Conservation (phyloP, 1,140 invertebrate species). For the Heliothis subflexa region DNA sequence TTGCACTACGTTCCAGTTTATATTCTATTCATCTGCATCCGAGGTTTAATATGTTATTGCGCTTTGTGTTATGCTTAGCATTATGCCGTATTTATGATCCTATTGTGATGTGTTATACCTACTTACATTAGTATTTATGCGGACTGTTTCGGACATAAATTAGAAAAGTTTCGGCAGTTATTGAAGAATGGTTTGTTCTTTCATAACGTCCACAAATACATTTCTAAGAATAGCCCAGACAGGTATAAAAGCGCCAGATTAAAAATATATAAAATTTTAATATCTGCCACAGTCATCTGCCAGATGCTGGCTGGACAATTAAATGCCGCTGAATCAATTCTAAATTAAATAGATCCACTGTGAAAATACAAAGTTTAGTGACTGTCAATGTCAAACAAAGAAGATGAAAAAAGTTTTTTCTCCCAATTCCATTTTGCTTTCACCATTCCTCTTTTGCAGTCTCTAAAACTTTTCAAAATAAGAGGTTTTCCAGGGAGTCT, state of each 20-base stretch:
- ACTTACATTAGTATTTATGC: not conserved
- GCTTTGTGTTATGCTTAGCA: conserved; percentile 24
- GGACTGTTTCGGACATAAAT: not conserved
- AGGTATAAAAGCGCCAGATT: conserved; percentile 49
- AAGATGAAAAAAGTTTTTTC: conserved; percentile 86
- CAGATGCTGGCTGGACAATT: conserved; percentile 73
- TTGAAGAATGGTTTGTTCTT: conserved; percentile 19
- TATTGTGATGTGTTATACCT: not conserved
- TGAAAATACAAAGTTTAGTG: conserved; percentile 83
- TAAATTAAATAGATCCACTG: conserved; percentile 85
- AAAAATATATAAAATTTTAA: conserved; percentile 62
- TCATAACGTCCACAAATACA: not conserved
- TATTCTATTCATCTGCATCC: conserved; percentile 41
- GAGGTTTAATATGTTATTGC: conserved; percentile 29
- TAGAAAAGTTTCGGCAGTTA: conserved; percentile 15
- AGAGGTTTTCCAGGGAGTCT: conserved; percentile 85
- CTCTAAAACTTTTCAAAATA: conserved; percentile 86
- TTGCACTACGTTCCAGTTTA: conserved; percentile 30
- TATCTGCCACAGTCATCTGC: conserved; percentile 69
- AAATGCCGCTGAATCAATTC: conserved; percentile 75
- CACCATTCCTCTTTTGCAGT: conserved; percentile 83
- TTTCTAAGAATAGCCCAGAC: conserved; percentile 51
- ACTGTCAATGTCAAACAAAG: conserved; percentile 86
- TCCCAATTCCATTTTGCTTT: conserved; percentile 84
- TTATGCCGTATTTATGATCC: conserved; percentile 12